These are phyloP conservation scores for Australoheros scitulus DNA, from an alignment of 2,113 vertebrate genomes.

Conservation along the genomic window DNA sequence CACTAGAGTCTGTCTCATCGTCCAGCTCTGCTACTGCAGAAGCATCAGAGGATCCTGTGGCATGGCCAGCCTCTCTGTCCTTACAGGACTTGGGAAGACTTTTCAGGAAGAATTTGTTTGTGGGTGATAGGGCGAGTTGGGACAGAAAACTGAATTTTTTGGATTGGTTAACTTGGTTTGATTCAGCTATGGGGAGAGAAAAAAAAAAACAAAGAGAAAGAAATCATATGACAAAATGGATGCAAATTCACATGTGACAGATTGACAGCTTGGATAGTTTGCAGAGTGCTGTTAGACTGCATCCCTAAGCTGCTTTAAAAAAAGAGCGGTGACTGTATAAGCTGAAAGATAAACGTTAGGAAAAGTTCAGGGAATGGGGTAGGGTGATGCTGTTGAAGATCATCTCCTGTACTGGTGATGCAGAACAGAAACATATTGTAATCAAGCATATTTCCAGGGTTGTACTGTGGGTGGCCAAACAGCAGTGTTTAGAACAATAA, in stretches of 20 bases:
- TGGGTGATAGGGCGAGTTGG: slow-evolving; percentile 84
- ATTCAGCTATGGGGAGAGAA: slow-evolving; percentile 80
- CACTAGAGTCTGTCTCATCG: slow-evolving; percentile 41
- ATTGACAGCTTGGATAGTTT: slow-evolving; percentile 22
- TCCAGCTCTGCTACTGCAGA: slow-evolving; percentile 46
- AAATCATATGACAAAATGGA: slow-evolving; percentile 55
- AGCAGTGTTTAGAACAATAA: neutral
- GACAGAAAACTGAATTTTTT: slow-evolving; percentile 87
- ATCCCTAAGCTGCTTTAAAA: neutral
- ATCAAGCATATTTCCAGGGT: neutral
- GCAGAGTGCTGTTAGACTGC: neutral
- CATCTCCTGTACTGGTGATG: neutral
- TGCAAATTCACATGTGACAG: slow-evolving; percentile 49
- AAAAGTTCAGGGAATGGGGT: neutral
- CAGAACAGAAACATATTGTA: neutral
- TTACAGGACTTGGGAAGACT: slow-evolving; percentile 74
- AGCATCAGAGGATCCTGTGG: slow-evolving; percentile 27
- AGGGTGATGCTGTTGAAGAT: neutral
- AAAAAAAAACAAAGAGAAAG: slow-evolving; percentile 52
- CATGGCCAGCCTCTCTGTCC: slow-evolving; percentile 61
- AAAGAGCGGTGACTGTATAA: slow-evolving; percentile 13
- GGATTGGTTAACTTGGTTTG: slow-evolving; percentile 78
- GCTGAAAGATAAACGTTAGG: slow-evolving; percentile 41
- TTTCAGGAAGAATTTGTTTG: slow-evolving; percentile 80
- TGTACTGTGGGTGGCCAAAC: neutral